phyloP scores from a whole-genome alignment of 1,140 invertebrate species.

The Dufourea novaeangliae region DNA sequence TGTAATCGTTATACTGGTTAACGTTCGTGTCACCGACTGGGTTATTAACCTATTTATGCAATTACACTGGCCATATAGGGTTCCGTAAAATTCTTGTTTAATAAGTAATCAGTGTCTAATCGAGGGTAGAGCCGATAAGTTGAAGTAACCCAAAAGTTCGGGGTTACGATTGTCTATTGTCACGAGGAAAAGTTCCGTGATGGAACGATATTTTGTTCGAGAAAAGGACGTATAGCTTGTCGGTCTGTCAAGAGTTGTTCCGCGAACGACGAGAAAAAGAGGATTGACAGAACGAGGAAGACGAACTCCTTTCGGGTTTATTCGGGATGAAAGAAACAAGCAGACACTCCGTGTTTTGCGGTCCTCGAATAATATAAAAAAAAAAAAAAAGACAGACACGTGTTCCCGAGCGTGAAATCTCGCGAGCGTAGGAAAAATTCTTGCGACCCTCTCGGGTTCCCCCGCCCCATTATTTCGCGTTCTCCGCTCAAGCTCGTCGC shows the following conservation, averaged over 20 bases:
- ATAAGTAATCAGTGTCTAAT: too few species aligned
- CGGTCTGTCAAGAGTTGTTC: neutral
- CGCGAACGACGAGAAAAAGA: neutral
- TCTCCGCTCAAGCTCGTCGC: conserved; percentile 8
- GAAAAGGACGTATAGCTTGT: conserved; percentile 5
- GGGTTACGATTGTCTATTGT: too few species aligned
- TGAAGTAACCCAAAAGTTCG: too few species aligned
- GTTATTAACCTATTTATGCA: too few species aligned
- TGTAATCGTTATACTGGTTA: too few species aligned
- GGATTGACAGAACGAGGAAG: neutral
- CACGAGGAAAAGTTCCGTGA: conserved; percentile 28
- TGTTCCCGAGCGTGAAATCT: conserved; percentile 50
- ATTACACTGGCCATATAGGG: too few species aligned
- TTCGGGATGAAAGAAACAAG: conserved; percentile 42
- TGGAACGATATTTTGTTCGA: neutral
- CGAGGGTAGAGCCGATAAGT: too few species aligned
- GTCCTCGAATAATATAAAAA: conserved; percentile 18
- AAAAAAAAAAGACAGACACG: conserved; percentile 1
- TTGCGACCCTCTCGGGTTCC: conserved; percentile 11
- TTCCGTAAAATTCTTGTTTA: too few species aligned
- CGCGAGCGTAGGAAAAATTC: conserved; percentile 44
- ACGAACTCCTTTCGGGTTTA: conserved; percentile 28
- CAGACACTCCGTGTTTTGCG: neutral
- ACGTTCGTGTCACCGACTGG: too few species aligned
- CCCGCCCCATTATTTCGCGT: neutral